Percentiles rank a stretch among this genome's conserved stretches.
These are phyloP conservation scores for Rhinichthys osculus DNA, from an alignment of 2,797 vertebrate genomes.

Conservation along the genomic window DNA sequence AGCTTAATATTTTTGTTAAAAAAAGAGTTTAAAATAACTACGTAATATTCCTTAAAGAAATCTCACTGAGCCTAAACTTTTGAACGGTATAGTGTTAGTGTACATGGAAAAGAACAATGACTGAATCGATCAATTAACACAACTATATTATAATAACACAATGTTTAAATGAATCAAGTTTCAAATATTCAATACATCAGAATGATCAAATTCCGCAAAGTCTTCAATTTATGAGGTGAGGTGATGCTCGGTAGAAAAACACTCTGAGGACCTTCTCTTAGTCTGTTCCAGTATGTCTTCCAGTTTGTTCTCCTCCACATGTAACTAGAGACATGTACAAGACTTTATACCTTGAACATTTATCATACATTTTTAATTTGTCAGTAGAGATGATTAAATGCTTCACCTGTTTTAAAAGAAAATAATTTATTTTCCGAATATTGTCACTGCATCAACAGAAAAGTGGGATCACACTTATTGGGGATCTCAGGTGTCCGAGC, in stretches of 20 bases:
- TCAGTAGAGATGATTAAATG: not conserved
- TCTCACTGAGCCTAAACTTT: no score
- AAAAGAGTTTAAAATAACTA: not conserved
- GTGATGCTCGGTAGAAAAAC: conserved; percentile 65
- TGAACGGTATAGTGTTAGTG: no score
- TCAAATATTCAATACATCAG: not conserved
- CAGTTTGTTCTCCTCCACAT: conserved; percentile 71
- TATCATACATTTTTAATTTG: not conserved
- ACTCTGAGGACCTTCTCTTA: conserved; percentile 65
- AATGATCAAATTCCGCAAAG: not conserved
- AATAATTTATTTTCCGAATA: conserved; percentile 66
- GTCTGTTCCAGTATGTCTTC: conserved; percentile 64
- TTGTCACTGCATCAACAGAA: conserved; percentile 69
- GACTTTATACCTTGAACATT: not conserved
- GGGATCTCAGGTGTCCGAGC: conserved; percentile 55
- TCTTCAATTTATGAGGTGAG: conserved; percentile 48
- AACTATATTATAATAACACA: no score
- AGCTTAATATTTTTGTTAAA: not conserved
- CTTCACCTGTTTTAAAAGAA: conserved; percentile 74
- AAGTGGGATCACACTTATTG: conserved; percentile 67
- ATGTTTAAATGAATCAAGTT: no score
- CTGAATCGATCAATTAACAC: no score
- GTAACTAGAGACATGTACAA: conserved; percentile 54
- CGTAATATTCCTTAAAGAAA: no score
- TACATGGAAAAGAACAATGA: no score